A percentile compares a stretch with the other conserved stretches of the same genome.
phyloP scores from a whole-genome alignment of 92 coral and sea anemone genomes.

The Parazoanthus darwini region DNA sequence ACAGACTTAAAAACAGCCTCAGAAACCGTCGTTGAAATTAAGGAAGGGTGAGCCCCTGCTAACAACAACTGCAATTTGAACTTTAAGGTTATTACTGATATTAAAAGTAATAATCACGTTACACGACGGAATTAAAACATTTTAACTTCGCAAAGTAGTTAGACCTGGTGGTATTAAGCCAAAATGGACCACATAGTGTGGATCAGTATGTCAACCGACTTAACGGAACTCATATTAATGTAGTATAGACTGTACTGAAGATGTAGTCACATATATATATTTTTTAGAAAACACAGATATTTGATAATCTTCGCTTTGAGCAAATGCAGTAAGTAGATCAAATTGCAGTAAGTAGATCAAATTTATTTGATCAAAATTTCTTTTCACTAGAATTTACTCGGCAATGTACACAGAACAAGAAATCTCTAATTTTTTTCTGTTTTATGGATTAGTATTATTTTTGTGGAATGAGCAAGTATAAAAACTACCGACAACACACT shows the following conservation, averaged over 20 bases:
- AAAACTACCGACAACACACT: background rate
- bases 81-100: too few species aligned
- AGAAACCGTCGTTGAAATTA: background rate
- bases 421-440: background rate
- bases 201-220: too few species aligned
- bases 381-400: background rate
- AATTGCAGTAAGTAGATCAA: background rate
- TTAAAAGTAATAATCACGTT: too few species aligned
- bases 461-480: background rate
- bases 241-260: background rate
- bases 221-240: background rate
- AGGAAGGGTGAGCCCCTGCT: too few species aligned
- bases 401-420: background rate
- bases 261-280: background rate
- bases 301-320: conserved; percentile 1
- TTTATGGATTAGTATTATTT: background rate
- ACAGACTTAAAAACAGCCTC: background rate
- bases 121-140: too few species aligned
- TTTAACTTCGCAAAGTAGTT: too few species aligned
- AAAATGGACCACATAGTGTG: too few species aligned
- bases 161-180: too few species aligned
- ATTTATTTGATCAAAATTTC: background rate
- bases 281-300: background rate
- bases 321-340: background rate
- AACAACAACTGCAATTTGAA: too few species aligned